Conservation (phyloP, 2,888 invertebrate species). For the Zaprionus lineosus region DNA sequence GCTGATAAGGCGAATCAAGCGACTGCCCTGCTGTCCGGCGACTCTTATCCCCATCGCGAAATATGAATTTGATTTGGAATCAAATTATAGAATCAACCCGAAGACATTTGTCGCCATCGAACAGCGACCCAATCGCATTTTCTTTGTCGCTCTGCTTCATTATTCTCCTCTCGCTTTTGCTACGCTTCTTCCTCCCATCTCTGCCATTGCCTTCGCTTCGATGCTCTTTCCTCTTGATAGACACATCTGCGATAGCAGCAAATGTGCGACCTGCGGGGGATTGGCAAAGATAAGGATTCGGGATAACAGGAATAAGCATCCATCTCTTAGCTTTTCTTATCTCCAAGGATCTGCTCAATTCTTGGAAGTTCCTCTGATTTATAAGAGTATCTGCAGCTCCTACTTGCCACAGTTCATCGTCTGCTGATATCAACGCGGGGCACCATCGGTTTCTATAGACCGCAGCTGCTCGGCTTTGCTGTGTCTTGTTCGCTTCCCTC, state of each 20-base stretch:
- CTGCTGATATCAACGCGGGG: conserved; percentile 54
- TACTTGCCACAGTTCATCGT: conserved; percentile 1
- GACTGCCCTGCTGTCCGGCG: conserved; percentile 6
- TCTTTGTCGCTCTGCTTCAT: not conserved
- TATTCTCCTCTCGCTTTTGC: not conserved
- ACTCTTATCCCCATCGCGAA: conserved; percentile 37
- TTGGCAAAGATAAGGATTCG: too few species aligned
- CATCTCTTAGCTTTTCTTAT: too few species aligned
- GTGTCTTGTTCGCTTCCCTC: not conserved
- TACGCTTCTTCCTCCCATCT: too few species aligned
- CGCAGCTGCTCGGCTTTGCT: not conserved
- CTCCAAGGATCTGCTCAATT: too few species aligned
- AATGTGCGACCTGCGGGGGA: too few species aligned
- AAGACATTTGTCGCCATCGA: conserved; percentile 62
- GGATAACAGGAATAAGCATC: too few species aligned
- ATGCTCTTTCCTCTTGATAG: too few species aligned
- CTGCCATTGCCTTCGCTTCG: too few species aligned
- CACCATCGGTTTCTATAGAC: conserved; percentile 26
- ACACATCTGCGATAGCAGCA: too few species aligned
- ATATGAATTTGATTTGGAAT: conserved; percentile 72
- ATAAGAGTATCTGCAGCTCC: conserved; percentile 22
- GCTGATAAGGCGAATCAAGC: conserved; percentile 57
- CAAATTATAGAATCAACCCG: conserved; percentile 54
- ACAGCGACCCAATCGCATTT: not conserved
- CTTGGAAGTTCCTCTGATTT: too few species aligned